Evolutionary conservation across 1,140 invertebrate species (phyloP), one percentile per base, ranked within the genome.

Genomic region (Trachymyrmex septentrionalis): DNA sequence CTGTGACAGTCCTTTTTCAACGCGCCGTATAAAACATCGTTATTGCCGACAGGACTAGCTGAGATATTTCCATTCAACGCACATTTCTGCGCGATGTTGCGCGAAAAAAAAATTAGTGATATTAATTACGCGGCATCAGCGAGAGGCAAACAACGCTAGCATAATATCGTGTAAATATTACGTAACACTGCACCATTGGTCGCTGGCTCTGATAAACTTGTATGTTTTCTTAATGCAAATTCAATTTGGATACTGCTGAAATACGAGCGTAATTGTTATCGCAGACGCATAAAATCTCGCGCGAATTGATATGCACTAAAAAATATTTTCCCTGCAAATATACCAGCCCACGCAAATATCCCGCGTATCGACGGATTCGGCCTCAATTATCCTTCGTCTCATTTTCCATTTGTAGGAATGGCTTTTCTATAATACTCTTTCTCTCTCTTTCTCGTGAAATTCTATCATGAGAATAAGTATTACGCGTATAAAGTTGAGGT

Each of bases 1-100:
- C 80, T 24, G 69, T 75, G 80, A 84, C 80, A 84, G 55, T 84
- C 19, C 55, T 84, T 75, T 84, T 84, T 84, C 80, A 84, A 73
- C 69, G 14, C 24, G 69, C 55, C 38, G 12, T 84, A 84, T 84
- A 84, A 84, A 84, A 75, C 80, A 84, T 84, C 80, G 80, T 84
- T 84, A 84, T 84, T 84, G 80, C 55, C 80, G 80, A 84, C 80
- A 84, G 80, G 27, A 50, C 80, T 75, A 19, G 69, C 80, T 61
- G 69, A 63, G 80, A 73, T 84, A 84, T 84, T 75, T 48, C 69
- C 69, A 84, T 84, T 84, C 80, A 73, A 57, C 80, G 67, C 24
- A 57, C 67, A 34, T 61, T 19, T 63, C 38, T 63, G 55, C 44
- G 55, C 61, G 69, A 84, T 50, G 69, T 84, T 34, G 14, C 55